Base-by-base conservation (phyloP, 2,888 invertebrate genomes). In the Apocheima hispidaria region DNA sequence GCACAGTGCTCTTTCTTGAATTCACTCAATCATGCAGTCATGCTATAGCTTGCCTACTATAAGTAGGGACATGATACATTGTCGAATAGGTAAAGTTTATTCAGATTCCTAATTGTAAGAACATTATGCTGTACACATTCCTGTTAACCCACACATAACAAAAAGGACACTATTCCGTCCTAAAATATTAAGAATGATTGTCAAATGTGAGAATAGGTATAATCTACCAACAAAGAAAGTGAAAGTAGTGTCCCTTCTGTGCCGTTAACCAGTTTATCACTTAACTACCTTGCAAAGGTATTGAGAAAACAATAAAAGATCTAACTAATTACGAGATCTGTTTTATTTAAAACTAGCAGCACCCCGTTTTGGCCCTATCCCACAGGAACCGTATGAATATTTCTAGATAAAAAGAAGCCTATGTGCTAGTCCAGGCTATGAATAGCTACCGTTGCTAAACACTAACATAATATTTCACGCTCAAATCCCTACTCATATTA, bases 251-350 rank as follows among this genome's bases (percentile, higher is more conserved):
- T 83, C 84, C 83, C 78, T 86, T 85, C 84, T 82, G 81, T 86
- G 66, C 60, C 63, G 58, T 63, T 72, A 85, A 83, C 77, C 79
- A 72, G 85, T 86, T 87, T 82, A 75, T 74, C 77, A 82, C 77
- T 81, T 81, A 78, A 75, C 74, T 84, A 87, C 90, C 89, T 90
- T 90, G 77, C 87, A 89, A 90, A 90, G 91, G 90, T 92, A 86
- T 88, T 84, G 79, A 83, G 77, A 83, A 87, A 86, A 84, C 83
- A 88, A 89, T 86, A 89, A 89, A 87, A 60, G 20, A 65, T 63
- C 65, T 60, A 65, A 66, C 54, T 28, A 68, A 65, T 16, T 28
- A 30, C n/a, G n/a, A 20, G 20, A 38, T 58, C 40, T 55, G 41
- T 66, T 59, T 53, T 60, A 55, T 65, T 59, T 52, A 53, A 33